Base-by-base conservation (phyloP, 1,140 invertebrate genomes). In the Neodiprion virginianus region DNA sequence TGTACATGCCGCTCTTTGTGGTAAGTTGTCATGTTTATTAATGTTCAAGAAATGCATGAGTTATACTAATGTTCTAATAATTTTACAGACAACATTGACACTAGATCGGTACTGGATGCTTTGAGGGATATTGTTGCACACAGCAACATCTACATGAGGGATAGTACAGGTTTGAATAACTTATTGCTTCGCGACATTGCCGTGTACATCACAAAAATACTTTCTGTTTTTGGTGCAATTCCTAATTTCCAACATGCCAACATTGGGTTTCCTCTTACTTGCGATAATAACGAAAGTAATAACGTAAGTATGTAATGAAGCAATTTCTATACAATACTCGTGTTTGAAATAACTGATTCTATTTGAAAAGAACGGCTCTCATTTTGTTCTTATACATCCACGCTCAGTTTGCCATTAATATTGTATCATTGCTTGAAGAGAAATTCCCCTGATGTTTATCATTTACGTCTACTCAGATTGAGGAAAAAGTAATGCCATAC, bases 1-100 rank as follows among this genome's bases (percentile, higher is more conserved):
- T 78, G 93, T 99, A 8, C 96, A 99, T 85, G 90, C 89, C 48
- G 95, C 97, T 17, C 90, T 99, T 8, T 99, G 98, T 90, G 95
- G 94, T 95, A 85, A 84, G 87, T 82, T 21, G 76, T 40, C 5
- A 40, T 65, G 50, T 71, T 65, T 68, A 67, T 72, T 21, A 71
- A 61, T 40, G 69, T 48, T 69, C 65, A 53, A 74, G 3, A n/a
- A 67, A 49, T 21, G 8, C 40, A 21, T 48, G 48, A 71, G 12
- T 72, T 61, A 23, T 21, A 67, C 66, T 61, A 71, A 73, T 74
- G 53, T 77, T 70, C 69, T 76, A 79, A 76, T 72, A 79, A 78
- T 79, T 79, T 88, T 89, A 67, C 82, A 96, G 96, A 99, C 89
- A 99, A 98, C 84, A 92, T 99, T 72, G 97, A 99, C 87, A 99